These are phyloP conservation scores for Meloidogyne exigua DNA, from an alignment of 1,140 invertebrate species.

Conservation along the genomic window DNA sequence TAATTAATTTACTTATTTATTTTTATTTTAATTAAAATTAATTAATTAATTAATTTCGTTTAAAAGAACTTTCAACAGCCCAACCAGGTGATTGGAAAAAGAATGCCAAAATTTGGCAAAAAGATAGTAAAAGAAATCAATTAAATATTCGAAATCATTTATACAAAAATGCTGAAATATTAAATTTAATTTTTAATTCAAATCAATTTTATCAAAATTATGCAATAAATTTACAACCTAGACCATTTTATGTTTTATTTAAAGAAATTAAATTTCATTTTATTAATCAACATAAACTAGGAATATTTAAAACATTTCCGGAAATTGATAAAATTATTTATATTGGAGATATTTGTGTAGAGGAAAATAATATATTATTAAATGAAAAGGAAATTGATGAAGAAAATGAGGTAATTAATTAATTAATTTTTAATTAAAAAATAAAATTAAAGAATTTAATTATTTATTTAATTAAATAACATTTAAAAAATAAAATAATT, in stretches of 20 bases:
- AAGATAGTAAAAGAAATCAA: background rate
- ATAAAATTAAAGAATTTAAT: too few species aligned
- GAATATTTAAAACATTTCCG: background rate
- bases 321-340: background rate
- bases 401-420: too few species aligned
- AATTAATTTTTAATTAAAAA: too few species aligned
- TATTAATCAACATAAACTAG: background rate
- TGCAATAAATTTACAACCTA: too few species aligned
- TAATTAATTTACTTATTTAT: too few species aligned
- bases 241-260: too few species aligned
- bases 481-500: too few species aligned
- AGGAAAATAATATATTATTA: background rate
- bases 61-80: background rate
- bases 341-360: background rate
- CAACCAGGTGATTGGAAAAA: background rate
- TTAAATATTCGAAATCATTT: background rate
- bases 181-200: too few species aligned
- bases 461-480: too few species aligned
- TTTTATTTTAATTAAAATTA: too few species aligned
- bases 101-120: background rate
- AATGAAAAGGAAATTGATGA: too few species aligned
- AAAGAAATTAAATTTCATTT: background rate
- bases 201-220: too few species aligned
- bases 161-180: background rate
- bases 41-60: background rate